These are phyloP conservation scores for Pygocentrus nattereri DNA, from an alignment of 2,797 vertebrate species.

Conservation along the genomic window DNA sequence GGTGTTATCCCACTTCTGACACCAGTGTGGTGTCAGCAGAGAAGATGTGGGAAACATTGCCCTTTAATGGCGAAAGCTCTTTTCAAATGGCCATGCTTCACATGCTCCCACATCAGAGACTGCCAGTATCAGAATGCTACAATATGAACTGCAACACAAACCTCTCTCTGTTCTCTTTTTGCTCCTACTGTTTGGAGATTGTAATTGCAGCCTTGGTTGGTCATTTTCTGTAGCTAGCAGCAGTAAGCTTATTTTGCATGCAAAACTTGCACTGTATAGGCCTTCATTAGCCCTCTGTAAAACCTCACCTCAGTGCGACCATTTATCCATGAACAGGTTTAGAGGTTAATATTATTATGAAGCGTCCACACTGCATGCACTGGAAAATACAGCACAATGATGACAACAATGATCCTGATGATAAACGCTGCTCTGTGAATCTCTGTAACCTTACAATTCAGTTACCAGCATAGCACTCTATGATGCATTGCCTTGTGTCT, in stretches of 20 bases:
- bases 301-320: neutral
- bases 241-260: neutral
- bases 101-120: no score
- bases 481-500: no score
- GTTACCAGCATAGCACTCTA: neutral
- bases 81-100: no score
- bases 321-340: neutral
- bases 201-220: constrained; percentile 1
- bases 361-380: neutral
- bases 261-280: neutral
- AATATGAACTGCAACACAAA: no score
- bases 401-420: no score
- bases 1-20: no score
- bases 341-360: neutral
- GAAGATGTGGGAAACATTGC: no score
- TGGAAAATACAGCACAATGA: no score
- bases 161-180: neutral
- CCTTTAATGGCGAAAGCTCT: no score
- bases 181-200: constrained; percentile 1
- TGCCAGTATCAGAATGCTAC: no score
- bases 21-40: no score
- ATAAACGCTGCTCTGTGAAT: no score
- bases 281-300: neutral
- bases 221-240: neutral
- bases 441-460: neutral